Conservation (phyloP, 2,113 vertebrate species). For the Lota lota region DNA sequence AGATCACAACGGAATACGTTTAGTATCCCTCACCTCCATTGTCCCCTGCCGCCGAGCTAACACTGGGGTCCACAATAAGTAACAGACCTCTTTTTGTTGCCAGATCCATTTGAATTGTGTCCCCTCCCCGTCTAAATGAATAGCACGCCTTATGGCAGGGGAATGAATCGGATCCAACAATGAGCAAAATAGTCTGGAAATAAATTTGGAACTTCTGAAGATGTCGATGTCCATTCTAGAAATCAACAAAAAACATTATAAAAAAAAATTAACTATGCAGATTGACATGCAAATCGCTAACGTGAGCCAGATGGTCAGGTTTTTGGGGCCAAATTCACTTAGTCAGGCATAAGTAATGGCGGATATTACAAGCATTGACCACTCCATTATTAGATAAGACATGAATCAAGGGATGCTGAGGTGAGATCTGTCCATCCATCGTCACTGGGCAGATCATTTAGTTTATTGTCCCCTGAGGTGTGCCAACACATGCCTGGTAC, state of each 20-base stretch:
- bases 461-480: slow-evolving; percentile 49
- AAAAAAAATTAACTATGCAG: slow-evolving; percentile 44
- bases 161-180: slow-evolving; percentile 57
- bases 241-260: slow-evolving; percentile 23
- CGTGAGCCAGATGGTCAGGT: slow-evolving; percentile 70
- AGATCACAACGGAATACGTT: slow-evolving; percentile 69
- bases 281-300: slow-evolving; percentile 58
- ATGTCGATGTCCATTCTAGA: slow-evolving; percentile 55
- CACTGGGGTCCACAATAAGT: slow-evolving; percentile 53
- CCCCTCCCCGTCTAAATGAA: slow-evolving; percentile 44
- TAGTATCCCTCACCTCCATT: slow-evolving; percentile 58
- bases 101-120: slow-evolving; percentile 40
- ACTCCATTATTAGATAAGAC: slow-evolving; percentile 52
- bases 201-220: slow-evolving; percentile 64
- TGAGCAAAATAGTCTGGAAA: slow-evolving; percentile 20
- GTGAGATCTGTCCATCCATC: slow-evolving; percentile 58
- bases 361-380: slow-evolving; percentile 57
- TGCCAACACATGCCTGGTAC: slow-evolving; percentile 36
- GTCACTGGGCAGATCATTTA: slow-evolving; percentile 41
- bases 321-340: slow-evolving; percentile 63
- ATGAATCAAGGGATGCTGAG: slow-evolving; percentile 34
- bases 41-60: slow-evolving; percentile 47
- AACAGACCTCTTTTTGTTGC: slow-evolving; percentile 46
- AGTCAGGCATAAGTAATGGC: slow-evolving; percentile 61
- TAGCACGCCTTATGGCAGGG: slow-evolving; percentile 36